Evolutionary conservation across 2,113 vertebrate genomes (phyloP).

Genomic region (Potamarius usumacintae): DNA sequence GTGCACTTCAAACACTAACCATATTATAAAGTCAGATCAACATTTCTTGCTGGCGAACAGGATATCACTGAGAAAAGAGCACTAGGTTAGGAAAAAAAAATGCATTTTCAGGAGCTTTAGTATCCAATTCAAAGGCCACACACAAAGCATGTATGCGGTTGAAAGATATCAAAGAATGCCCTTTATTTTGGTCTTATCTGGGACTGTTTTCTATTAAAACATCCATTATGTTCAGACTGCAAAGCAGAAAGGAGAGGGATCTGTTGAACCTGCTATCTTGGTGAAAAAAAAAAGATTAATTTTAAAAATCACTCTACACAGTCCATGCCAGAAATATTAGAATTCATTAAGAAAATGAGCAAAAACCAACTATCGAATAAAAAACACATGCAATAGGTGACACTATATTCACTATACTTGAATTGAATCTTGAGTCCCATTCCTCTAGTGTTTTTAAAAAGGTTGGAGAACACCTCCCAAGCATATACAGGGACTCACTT

Average conservation of each 20-base stretch:
- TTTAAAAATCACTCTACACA: not conserved
- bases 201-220: slow-evolving; percentile 29
- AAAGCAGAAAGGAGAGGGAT: slow-evolving; percentile 27
- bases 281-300: slow-evolving; percentile 33
- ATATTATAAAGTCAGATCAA: slow-evolving; percentile 53
- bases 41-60: slow-evolving; percentile 39
- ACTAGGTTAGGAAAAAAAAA: slow-evolving; percentile 30
- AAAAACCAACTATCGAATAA: not conserved
- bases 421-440: not conserved
- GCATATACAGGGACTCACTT: not conserved
- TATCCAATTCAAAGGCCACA: slow-evolving; percentile 32
- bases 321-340: not conserved
- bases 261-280: slow-evolving; percentile 54
- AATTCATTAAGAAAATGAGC: not conserved
- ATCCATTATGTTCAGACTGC: slow-evolving; percentile 43
- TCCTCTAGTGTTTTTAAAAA: not conserved
- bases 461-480: not conserved
- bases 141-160: slow-evolving; percentile 36
- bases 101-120: slow-evolving; percentile 33
- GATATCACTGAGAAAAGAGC: slow-evolving; percentile 36
- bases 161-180: slow-evolving; percentile 48
- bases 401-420: not conserved
- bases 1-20: slow-evolving; percentile 40
- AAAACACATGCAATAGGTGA: not conserved
- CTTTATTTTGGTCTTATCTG: slow-evolving; percentile 45